phyloP scores from a whole-genome alignment of 1,140 invertebrate genomes.

The Geopemphigus sp. region DNA sequence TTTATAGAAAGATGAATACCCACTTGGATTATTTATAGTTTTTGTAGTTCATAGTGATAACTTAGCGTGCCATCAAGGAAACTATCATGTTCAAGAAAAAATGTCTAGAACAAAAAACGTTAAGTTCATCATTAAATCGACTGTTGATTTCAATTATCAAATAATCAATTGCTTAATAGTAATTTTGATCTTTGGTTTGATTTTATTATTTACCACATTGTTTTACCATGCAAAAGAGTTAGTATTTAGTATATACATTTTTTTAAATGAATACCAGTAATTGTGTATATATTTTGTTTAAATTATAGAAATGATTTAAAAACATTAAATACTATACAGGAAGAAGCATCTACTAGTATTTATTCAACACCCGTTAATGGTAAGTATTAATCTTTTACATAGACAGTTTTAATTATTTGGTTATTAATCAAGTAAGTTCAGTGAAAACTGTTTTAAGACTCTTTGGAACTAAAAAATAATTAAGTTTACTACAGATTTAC shows the following conservation, averaged over 20 bases:
- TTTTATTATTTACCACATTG: conserved; percentile 15
- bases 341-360: conserved; percentile 39
- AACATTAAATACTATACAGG: background rate
- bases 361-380: conserved; percentile 8
- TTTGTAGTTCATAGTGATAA: conserved; percentile 77
- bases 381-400: background rate
- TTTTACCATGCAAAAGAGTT: conserved; percentile 23
- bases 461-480: no score
- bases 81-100: conserved; percentile 54
- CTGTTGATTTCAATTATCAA: conserved; percentile 43
- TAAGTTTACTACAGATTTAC: no score
- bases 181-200: conserved; percentile 6
- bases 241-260: background rate
- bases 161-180: conserved; percentile 31
- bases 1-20: conserved; percentile 67
- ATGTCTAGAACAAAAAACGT: conserved; percentile 57
- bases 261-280: background rate
- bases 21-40: conserved; percentile 75
- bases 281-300: background rate
- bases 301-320: conserved; percentile 12
- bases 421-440: no score
- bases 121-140: conserved; percentile 55
- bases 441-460: no score
- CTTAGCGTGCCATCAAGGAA: conserved; percentile 61
- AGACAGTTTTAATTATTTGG: no score